Conservation (phyloP, 2,797 vertebrate genomes). For the Ctenochaetus hawaiiensis region DNA sequence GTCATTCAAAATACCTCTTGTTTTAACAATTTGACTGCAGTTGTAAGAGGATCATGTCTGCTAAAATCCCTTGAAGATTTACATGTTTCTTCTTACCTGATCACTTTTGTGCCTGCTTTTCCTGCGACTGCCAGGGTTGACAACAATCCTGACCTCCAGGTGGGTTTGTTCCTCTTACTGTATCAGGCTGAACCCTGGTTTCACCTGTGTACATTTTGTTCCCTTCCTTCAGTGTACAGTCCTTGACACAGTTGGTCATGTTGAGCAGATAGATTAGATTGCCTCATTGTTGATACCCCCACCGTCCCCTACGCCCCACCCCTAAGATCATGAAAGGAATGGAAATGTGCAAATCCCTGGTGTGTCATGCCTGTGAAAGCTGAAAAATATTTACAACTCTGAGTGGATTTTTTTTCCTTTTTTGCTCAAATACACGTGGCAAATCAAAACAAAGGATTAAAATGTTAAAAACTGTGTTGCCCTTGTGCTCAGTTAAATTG, state of each 20-base stretch:
- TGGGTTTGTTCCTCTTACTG: constrained; percentile 24
- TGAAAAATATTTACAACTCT: not conserved
- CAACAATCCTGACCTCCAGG: constrained; percentile 13
- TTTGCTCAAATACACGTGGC: not conserved
- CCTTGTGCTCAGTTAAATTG: not conserved
- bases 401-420: not conserved
- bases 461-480: not conserved
- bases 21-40: constrained; percentile 22
- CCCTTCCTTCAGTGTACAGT: constrained; percentile 41
- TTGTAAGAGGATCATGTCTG: constrained; percentile 13
- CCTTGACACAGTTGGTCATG: constrained; percentile 25
- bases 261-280: constrained; percentile 49
- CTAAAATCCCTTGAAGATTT: constrained; percentile 34
- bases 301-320: no score
- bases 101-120: constrained; percentile 17
- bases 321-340: constrained; percentile 7
- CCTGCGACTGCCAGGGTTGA: not conserved
- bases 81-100: constrained; percentile 30
- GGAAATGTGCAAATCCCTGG: not conserved
- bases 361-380: not conserved
- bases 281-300: not conserved
- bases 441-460: not conserved
- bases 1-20: constrained; percentile 16
- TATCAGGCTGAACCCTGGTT: constrained; percentile 14
- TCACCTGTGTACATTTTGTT: constrained; percentile 16